Evolutionary conservation across 2,888 invertebrate species (phyloP).

Genomic region (Pandemis cinnamomeana): DNA sequence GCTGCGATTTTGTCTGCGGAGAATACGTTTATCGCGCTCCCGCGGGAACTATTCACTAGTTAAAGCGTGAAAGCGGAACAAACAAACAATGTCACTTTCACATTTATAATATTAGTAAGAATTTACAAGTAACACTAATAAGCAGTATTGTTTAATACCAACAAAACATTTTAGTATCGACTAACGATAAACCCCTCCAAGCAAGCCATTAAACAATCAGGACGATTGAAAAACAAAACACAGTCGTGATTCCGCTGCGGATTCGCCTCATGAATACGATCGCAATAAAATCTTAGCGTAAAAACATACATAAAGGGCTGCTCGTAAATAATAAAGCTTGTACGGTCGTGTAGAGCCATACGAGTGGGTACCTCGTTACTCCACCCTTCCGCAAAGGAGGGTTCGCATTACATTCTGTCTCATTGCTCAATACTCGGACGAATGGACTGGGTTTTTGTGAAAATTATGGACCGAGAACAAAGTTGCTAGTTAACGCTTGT

Average conservation of each 20-base stretch:
- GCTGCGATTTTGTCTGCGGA: too few species aligned
- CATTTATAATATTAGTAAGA: too few species aligned
- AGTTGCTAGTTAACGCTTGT: not conserved
- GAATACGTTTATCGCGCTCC: too few species aligned
- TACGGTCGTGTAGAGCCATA: constrained; percentile 67
- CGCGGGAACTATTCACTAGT: too few species aligned
- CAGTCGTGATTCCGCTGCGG: constrained; percentile 64
- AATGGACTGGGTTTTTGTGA: constrained; percentile 11
- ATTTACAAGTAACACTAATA: too few species aligned
- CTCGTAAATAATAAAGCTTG: constrained; percentile 83
- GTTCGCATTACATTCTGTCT: constrained; percentile 67
- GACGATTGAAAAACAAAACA: constrained; percentile 45
- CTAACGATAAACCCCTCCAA: not conserved
- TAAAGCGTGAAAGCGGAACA: too few species aligned
- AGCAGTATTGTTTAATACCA: not conserved
- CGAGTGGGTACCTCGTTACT: constrained; percentile 79
- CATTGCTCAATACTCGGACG: constrained; percentile 12
- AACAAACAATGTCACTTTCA: too few species aligned
- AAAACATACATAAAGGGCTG: constrained; percentile 80
- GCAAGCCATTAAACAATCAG: constrained; percentile 30
- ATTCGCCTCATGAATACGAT: constrained; percentile 77
- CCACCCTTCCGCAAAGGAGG: constrained; percentile 57
- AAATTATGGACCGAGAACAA: constrained; percentile 6
- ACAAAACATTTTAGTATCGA: not conserved
- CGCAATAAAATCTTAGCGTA: constrained; percentile 82